These are phyloP conservation scores for Dryas iulia DNA, from an alignment of 1,140 invertebrate genomes.

Conservation along the genomic window DNA sequence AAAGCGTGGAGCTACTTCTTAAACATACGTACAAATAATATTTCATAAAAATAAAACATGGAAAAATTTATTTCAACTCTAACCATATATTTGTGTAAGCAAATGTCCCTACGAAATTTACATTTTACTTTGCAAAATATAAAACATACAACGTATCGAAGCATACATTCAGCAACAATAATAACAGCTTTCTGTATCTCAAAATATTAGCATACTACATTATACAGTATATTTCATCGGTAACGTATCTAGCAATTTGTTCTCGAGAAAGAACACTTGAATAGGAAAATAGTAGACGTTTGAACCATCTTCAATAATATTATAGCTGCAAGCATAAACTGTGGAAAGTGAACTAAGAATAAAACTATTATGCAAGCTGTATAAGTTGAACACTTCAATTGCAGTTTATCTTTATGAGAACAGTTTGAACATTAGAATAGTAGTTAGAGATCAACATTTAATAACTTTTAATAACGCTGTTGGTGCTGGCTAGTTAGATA, in stretches of 20 bases:
- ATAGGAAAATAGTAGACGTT: conserved; percentile 27
- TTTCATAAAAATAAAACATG: neutral
- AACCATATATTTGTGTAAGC: neutral
- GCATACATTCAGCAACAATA: conserved; percentile 8
- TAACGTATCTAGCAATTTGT: conserved; percentile 24
- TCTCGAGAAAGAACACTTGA: conserved; percentile 22
- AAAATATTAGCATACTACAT: conserved; percentile 16
- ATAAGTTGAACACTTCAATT: conserved; percentile 38
- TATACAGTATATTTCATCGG: conserved; percentile 20
- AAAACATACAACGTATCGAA: neutral
- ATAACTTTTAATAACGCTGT: neutral
- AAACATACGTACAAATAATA: too few species aligned
- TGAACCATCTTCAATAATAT: conserved; percentile 21
- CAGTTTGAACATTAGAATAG: conserved; percentile 20
- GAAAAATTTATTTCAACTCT: neutral
- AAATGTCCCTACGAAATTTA: neutral
- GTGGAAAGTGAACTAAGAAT: conserved; percentile 43
- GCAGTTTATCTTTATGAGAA: conserved; percentile 41
- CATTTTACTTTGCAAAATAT: conserved; percentile 2
- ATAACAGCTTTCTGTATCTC: conserved; percentile 18
- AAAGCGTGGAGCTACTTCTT: too few species aligned
- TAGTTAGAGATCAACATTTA: neutral
- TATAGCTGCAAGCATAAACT: conserved; percentile 20
- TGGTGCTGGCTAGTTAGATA: neutral
- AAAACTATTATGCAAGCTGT: conserved; percentile 59